A percentile compares a stretch with the other conserved stretches of the same genome.
These are phyloP conservation scores for Mya arenaria DNA, from an alignment of 1,140 invertebrate species.

Conservation along the genomic window DNA sequence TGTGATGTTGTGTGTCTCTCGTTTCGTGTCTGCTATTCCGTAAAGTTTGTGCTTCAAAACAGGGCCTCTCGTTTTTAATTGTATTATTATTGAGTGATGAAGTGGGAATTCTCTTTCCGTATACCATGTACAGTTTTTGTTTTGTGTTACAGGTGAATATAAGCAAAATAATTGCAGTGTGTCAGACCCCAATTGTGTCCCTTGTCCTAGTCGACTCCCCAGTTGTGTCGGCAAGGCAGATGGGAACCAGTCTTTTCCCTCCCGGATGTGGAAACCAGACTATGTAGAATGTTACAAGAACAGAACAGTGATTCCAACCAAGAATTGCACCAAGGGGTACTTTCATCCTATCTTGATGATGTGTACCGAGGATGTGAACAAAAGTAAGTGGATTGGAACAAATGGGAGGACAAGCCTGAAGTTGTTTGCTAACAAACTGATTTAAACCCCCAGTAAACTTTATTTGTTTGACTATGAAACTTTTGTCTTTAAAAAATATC, in stretches of 20 bases:
- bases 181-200: conserved; percentile 36
- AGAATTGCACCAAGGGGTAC: conserved; percentile 11
- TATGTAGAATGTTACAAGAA: conserved; percentile 59
- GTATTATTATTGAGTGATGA: no score
- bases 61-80: no score
- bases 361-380: conserved; percentile 39
- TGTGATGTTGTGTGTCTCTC: no score
- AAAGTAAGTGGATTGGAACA: conserved; percentile 28
- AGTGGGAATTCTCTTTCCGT: no score
- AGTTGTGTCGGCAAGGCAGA: conserved; percentile 55
- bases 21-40: no score
- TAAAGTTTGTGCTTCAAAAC: no score
- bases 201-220: conserved; percentile 49
- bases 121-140: background rate
- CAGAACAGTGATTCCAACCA: conserved; percentile 42
- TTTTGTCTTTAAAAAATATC: no score
- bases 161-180: conserved; percentile 47
- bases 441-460: no score
- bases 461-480: no score
- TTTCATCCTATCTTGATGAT: conserved; percentile 48
- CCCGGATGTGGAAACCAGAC: conserved; percentile 49
- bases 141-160: conserved; percentile 58
- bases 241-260: conserved; percentile 45
- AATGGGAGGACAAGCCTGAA: no score
- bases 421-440: no score